Percentiles rank a stretch among this genome's conserved stretches.
Evolutionary conservation across 2,888 invertebrate genomes (phyloP).

Genomic region (Volucella zonaria): DNA sequence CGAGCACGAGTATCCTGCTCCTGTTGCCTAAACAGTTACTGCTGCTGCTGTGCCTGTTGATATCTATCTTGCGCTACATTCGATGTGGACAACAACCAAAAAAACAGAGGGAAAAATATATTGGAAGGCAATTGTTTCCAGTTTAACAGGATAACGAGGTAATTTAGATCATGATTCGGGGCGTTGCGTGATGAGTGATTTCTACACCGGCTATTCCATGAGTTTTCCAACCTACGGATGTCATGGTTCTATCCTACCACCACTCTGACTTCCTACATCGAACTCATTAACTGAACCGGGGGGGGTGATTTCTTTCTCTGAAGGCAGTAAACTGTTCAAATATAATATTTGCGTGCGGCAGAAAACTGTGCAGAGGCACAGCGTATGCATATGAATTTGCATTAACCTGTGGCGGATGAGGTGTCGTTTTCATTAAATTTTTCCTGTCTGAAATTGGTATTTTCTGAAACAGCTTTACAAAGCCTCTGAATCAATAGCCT

Average conservation of each 20-base stretch:
- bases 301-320: slow-evolving; percentile 46
- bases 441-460: too few species aligned
- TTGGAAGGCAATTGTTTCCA: slow-evolving; percentile 71
- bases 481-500: too few species aligned
- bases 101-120: slow-evolving; percentile 27
- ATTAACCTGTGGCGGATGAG: too few species aligned
- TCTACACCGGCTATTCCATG: background rate
- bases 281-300: slow-evolving; percentile 62
- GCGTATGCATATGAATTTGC: too few species aligned
- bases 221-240: background rate
- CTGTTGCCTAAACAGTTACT: slow-evolving; percentile 20
- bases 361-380: background rate
- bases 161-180: slow-evolving; percentile 56
- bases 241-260: background rate
- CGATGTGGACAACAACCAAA: background rate
- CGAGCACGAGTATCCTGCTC: too few species aligned
- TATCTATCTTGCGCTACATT: slow-evolving; percentile 7
- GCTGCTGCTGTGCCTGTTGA: slow-evolving; percentile 9
- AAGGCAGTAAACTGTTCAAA: slow-evolving; percentile 36
- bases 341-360: slow-evolving; percentile 13
- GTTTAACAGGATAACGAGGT: slow-evolving; percentile 65
- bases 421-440: too few species aligned
- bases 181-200: background rate
- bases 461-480: too few species aligned
- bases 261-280: slow-evolving; percentile 19